Base-by-base conservation (phyloP, 2,888 invertebrate species). In the Halocaridina rubra region DNA sequence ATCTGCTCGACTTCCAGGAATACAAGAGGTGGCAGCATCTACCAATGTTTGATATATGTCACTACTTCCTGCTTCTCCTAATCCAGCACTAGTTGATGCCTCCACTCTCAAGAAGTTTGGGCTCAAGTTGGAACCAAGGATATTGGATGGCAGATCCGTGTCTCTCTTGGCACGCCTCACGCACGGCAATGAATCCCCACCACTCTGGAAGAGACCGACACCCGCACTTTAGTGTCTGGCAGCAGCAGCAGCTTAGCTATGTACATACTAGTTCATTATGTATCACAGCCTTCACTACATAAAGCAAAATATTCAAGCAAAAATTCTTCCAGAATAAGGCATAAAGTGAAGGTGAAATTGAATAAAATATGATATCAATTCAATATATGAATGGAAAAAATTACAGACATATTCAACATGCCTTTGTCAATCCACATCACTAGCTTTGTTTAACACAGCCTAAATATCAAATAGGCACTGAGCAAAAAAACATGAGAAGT, bases 201-300 rank as follows among this genome's bases (percentile, higher is more conserved):
- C 77, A 76, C 82, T 82, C 82, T 82, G 82, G 64, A 82, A 82
- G 82, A 82, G 82, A 82, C 82, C 82, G 82, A 82, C 82, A 82
- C 82, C 82, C 69, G 82, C 71, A 82, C 82, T 82, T 82, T 82
- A 82, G 72, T 82, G 76, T 77, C 82, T 59, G 77, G 82, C 61
- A 76, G 82, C 77, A 82, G 71, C 59, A 72, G 67, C 67, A 27
- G 13, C 16, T 16, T 16, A 27, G 67, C 24, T n/a, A n/a, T n/a
- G n/a, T n/a, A n/a, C n/a, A n/a, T n/a, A n/a, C n/a, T n/a, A n/a
- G n/a, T n/a, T n/a, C n/a, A n/a, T n/a, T n/a, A n/a, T n/a, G n/a
- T n/a, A n/a, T n/a, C n/a, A n/a, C n/a, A n/a, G n/a, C n/a, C n/a
- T n/a, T n/a, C n/a, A n/a, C n/a, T n/a, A n/a, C n/a, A n/a, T n/a